Base-by-base conservation (phyloP, 2,113 vertebrate species). In the Gymnogyps californianus region DNA sequence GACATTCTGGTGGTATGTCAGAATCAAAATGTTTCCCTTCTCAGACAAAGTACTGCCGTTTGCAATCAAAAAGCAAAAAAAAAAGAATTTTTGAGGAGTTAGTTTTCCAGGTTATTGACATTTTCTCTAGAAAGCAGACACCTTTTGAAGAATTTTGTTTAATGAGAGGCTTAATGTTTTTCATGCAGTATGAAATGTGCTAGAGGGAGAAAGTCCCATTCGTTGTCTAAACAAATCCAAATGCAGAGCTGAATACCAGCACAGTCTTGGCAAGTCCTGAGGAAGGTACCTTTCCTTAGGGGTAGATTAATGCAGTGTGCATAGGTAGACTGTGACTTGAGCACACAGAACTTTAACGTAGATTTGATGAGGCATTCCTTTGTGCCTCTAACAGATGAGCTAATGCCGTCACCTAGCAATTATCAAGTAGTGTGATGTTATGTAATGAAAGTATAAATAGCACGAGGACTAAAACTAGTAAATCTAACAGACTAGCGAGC, bases 381-480 rank as follows among this genome's bases (percentile, higher is more conserved):
- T 93, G 85, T 83, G 77, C 86, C 83, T 84, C 46, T 71, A 61
- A 47, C 72, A 95, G 94, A 91, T 81, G 96, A 96, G 78, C 80
- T 94, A 81, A 92, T 93, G 91, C 92, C 67, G 87, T 92, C 92
- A 89, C 76, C 94, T 93, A 91, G 93, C 95, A 97, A 95, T 97
- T 96, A 95, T 77, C 95, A 89, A 79, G 42, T 32, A 90, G 91
- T 90, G 76, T 92, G 94, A 81, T 70, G 83, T 96, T 97, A 95
- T 92, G 72, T 97, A 97, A 97, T 96, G 84, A 36, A 90, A 91
- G 91, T 96, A 97, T 95, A 96, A 96, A 97, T 96, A 97, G 87
- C 90, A 80, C 6, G 1, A 76, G 80, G 69, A 82, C 84, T 96
- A 78, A 84, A 94, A 87, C 95, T 84, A 88, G 87, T 91, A 90